A percentile compares a stretch with the other conserved stretches of the same genome.
Conservation (phyloP, 2,113 vertebrate species). For the Panthera leo region DNA sequence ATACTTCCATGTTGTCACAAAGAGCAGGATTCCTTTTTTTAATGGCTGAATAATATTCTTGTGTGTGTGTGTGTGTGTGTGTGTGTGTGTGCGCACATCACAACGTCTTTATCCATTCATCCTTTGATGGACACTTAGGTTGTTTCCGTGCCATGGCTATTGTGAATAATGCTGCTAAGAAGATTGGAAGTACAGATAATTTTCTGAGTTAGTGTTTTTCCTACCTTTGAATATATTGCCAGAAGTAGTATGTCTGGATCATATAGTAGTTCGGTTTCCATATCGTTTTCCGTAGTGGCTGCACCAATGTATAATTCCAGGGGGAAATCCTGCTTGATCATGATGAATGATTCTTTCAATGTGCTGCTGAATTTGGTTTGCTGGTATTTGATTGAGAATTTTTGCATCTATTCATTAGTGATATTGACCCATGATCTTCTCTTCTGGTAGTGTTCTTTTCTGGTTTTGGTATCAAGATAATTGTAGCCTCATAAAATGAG, state of each 20-base stretch:
- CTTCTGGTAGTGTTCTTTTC: neutral
- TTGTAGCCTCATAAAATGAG: neutral
- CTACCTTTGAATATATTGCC: neutral
- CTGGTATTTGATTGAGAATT: neutral
- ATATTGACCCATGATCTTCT: neutral
- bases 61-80: neutral
- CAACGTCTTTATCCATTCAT: neutral
- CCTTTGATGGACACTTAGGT: neutral
- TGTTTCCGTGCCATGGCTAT: neutral
- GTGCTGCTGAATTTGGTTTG: neutral
- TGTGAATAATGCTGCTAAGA: neutral
- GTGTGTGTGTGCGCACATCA: too few relatives aligned
- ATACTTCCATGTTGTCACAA: neutral
- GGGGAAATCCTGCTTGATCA: neutral
- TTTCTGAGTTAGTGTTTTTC: neutral
- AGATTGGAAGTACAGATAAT: neutral
- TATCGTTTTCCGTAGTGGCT: neutral
- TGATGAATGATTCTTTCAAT: neutral
- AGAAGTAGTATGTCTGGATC: neutral
- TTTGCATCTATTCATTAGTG: neutral
- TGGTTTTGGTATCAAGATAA: neutral
- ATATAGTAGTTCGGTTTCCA: neutral
- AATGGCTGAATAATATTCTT: neutral
- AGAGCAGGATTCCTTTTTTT: neutral
- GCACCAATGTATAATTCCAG: neutral